A percentile compares a stretch with the other conserved stretches of the same genome.
Conservation (phyloP, 2,113 vertebrate species). For the Prietella phreatophila region DNA sequence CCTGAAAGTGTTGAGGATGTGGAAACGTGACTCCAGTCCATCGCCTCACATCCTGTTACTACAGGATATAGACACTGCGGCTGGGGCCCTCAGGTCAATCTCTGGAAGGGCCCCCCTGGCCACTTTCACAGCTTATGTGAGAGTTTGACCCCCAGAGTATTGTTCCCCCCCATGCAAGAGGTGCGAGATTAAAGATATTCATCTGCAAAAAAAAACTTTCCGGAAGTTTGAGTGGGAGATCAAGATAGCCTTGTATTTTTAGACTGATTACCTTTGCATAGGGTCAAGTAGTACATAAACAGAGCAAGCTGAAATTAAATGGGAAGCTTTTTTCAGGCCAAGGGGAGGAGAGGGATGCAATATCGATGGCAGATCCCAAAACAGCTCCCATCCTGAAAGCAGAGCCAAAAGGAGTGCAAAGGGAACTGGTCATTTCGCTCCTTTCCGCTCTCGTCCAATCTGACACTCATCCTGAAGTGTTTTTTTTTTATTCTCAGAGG, state of each 20-base stretch:
- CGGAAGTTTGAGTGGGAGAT: constrained; percentile 63
- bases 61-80: constrained; percentile 70
- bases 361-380: constrained; percentile 52
- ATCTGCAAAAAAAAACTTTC: constrained; percentile 60
- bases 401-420: constrained; percentile 39
- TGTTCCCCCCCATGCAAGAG: constrained; percentile 60
- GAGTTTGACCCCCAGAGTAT: constrained; percentile 61
- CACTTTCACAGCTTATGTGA: constrained; percentile 62
- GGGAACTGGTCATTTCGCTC: constrained; percentile 50
- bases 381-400: constrained; percentile 53
- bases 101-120: constrained; percentile 43
- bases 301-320: constrained; percentile 52
- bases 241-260: constrained; percentile 63
- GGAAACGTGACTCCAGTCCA: constrained; percentile 70
- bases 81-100: constrained; percentile 59
- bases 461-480: constrained; percentile 37
- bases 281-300: constrained; percentile 58
- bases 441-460: constrained; percentile 38
- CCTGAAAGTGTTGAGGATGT: constrained; percentile 60
- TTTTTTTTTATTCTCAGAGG: constrained; percentile 21
- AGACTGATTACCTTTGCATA: constrained; percentile 59
- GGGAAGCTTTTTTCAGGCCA: constrained; percentile 34
- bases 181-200: constrained; percentile 61
- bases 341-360: constrained; percentile 50
- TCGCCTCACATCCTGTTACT: constrained; percentile 72